Conservation (phyloP, 2,797 vertebrate genomes). For the Hydrocynus forskahlii region DNA sequence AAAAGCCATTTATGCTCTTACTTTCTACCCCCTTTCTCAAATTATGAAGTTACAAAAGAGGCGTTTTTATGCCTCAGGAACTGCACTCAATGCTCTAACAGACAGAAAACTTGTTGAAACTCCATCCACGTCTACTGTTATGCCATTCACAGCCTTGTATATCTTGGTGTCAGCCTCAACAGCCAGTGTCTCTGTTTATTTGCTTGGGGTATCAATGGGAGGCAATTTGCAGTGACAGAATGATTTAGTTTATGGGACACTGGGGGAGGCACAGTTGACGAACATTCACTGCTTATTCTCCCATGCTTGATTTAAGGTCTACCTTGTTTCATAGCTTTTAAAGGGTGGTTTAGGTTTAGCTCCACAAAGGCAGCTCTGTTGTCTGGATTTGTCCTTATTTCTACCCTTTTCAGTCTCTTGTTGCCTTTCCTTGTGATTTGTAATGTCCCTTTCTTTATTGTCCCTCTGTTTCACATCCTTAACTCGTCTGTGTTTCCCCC, state of each 20-base stretch:
- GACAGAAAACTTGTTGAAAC: constrained; percentile 16
- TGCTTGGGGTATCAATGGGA: constrained; percentile 51
- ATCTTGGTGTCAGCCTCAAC: constrained; percentile 39
- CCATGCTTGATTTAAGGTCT: constrained; percentile 60
- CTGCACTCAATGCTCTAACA: background rate
- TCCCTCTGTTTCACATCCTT: background rate
- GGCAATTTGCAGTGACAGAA: constrained; percentile 31
- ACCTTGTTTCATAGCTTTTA: constrained; percentile 9
- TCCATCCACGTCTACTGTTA: background rate
- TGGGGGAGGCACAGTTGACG: constrained; percentile 51
- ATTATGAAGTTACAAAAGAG: constrained; percentile 4
- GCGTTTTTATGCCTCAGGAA: constrained; percentile 10
- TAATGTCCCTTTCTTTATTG: background rate
- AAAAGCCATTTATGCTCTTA: constrained; percentile 15
- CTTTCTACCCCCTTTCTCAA: constrained; percentile 21
- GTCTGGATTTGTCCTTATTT: background rate
- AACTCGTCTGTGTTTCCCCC: constrained; percentile 3
- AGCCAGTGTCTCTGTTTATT: constrained; percentile 50
- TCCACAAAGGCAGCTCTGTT: constrained; percentile 13
- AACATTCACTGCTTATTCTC: constrained; percentile 53
- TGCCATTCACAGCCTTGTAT: constrained; percentile 19
- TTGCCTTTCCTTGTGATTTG: background rate
- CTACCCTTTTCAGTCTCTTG: constrained; percentile 2
- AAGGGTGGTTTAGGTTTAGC: background rate
- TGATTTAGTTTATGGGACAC: constrained; percentile 58